These are phyloP conservation scores for Nomada ruficornis DNA, from an alignment of 2,888 invertebrate genomes.

Conservation along the genomic window DNA sequence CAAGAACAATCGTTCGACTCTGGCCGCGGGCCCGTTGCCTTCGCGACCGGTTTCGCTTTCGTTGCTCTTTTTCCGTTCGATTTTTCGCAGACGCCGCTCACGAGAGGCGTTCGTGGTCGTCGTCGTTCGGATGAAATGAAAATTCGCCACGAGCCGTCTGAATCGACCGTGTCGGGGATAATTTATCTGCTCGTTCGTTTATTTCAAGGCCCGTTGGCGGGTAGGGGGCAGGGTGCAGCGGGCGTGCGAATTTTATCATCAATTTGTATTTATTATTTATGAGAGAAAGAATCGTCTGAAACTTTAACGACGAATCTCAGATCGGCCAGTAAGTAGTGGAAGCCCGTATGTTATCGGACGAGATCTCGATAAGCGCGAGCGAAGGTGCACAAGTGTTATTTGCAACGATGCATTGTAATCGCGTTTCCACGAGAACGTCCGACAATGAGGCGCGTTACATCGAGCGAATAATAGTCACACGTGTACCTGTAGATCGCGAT, in stretches of 20 bases:
- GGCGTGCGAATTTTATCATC: no score
- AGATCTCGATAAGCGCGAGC: not conserved
- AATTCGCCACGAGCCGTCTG: no score
- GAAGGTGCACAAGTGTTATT: not conserved
- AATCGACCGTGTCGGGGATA: no score
- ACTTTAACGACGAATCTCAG: not conserved
- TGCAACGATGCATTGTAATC: slow-evolving; percentile 22
- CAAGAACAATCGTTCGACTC: slow-evolving; percentile 43
- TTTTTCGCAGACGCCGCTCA: not conserved
- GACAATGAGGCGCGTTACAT: slow-evolving; percentile 18
- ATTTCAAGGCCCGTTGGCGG: no score
- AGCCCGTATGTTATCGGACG: not conserved
- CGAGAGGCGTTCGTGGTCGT: not conserved
- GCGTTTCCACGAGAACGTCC: slow-evolving; percentile 20
- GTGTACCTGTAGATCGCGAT: slow-evolving; percentile 9
- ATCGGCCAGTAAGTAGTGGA: slow-evolving; percentile 1
- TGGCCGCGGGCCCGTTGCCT: not conserved
- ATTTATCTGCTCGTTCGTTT: no score
- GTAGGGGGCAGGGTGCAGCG: no score
- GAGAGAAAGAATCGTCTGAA: not conserved
- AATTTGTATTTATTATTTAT: no score
- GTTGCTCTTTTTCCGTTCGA: not conserved
- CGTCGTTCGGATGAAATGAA: no score
- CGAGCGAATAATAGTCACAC: slow-evolving; percentile 18
- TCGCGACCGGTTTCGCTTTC: slow-evolving; percentile 32